Conservation (phyloP, 2,113 vertebrate species). For the Paramormyrops kingsleyae region DNA sequence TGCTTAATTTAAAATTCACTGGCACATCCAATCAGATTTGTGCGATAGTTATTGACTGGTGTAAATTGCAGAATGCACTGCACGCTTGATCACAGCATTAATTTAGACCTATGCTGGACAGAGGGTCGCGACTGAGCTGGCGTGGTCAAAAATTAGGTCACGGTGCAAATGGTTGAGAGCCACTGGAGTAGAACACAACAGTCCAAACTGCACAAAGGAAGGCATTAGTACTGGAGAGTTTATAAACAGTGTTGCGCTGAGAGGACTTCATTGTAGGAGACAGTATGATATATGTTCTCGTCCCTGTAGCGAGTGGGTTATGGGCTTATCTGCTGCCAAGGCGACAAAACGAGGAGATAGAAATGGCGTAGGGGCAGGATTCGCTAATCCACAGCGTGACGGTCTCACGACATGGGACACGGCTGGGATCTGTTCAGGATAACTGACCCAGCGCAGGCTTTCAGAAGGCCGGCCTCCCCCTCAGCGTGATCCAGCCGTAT, state of each 20-base stretch:
- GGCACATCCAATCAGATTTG: too few species aligned
- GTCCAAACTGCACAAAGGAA: background rate
- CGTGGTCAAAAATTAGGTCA: too few species aligned
- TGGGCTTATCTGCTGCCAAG: background rate
- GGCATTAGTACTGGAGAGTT: background rate
- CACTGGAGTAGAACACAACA: background rate
- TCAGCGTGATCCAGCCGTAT: conserved; percentile 24
- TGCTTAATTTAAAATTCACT: too few species aligned
- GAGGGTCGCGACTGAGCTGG: too few species aligned
- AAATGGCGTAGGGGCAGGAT: background rate
- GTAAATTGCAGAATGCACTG: too few species aligned
- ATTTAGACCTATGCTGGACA: too few species aligned
- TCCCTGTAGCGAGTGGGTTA: background rate
- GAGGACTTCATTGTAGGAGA: background rate
- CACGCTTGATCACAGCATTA: too few species aligned
- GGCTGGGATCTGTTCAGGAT: background rate
- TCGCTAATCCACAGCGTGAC: background rate
- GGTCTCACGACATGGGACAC: background rate
- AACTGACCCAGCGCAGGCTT: background rate
- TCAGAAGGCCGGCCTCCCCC: conserved; percentile 25
- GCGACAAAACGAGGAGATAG: background rate
- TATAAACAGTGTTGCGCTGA: background rate
- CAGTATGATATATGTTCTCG: background rate
- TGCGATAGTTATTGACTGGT: too few species aligned
- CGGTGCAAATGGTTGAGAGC: background rate